Evolutionary conservation across 2,113 vertebrate genomes (phyloP).

Genomic region (Ceyx margarethae): DNA sequence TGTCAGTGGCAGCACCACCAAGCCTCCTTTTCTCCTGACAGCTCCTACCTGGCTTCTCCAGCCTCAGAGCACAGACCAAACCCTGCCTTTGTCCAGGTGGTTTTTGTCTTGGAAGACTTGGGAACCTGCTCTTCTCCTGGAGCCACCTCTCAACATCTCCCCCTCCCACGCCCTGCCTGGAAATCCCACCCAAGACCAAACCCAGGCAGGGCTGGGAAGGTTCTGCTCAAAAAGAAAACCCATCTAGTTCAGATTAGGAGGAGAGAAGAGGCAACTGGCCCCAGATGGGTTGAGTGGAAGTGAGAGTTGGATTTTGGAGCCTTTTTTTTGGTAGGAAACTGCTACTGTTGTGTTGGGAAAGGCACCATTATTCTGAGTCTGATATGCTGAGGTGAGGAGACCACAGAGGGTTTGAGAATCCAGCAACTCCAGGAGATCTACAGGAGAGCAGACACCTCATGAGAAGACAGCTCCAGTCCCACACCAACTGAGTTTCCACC

Average conservation of each 20-base stretch:
- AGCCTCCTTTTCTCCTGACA: not conserved
- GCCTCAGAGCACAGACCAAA: not conserved
- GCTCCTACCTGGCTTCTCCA: not conserved
- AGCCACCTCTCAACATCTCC: not conserved
- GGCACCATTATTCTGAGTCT: not conserved
- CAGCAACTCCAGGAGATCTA: not conserved
- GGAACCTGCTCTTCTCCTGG: not conserved
- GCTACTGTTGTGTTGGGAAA: slow-evolving; percentile 19
- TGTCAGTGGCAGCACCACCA: not conserved
- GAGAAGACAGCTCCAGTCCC: not conserved
- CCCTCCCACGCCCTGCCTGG: fast-evolving
- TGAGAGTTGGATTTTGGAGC: not conserved
- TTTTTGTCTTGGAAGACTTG: not conserved
- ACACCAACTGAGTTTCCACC: not conserved
- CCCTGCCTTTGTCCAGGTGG: not conserved
- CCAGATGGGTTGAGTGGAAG: fast-evolving
- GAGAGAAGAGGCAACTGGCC: not conserved
- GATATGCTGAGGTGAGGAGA: not conserved
- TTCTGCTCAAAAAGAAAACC: not conserved
- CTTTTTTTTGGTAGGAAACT: not conserved
- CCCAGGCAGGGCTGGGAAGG: not conserved
- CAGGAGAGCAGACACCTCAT: not conserved
- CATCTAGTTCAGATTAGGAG: not conserved
- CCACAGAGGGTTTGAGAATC: not conserved
- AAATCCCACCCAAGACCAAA: not conserved